A percentile compares a stretch with the other conserved stretches of the same genome.
phyloP scores from a whole-genome alignment of 2,888 invertebrate genomes.

The Parnassius glacialis region DNA sequence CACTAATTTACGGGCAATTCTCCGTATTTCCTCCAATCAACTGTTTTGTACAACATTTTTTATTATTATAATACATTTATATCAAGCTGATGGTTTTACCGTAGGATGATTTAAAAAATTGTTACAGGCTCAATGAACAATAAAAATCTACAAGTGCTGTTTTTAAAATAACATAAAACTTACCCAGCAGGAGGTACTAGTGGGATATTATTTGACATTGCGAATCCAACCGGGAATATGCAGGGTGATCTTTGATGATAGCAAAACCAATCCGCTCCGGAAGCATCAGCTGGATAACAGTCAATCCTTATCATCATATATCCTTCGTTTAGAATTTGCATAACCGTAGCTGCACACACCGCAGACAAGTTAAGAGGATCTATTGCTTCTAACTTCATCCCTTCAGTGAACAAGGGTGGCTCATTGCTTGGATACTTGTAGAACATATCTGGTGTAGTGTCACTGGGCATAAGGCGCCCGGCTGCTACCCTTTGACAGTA shows the following conservation, averaged over 20 bases:
- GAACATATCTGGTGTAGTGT: conserved; percentile 91
- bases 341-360: conserved; percentile 97
- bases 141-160: too few relatives aligned
- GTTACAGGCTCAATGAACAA: too few relatives aligned
- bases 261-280: conserved; percentile 97
- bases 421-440: conserved; percentile 81
- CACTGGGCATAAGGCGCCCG: conserved; percentile 86
- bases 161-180: conserved; percentile 32
- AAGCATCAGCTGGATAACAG: conserved; percentile 91
- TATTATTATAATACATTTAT: too few relatives aligned
- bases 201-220: conserved; percentile 89
- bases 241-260: conserved; percentile 97
- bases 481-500: conserved; percentile 88
- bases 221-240: conserved; percentile 97
- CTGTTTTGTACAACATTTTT: too few relatives aligned
- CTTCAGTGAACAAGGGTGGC: conserved; percentile 85
- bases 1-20: too few relatives aligned
- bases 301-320: conserved; percentile 98
- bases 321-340: conserved; percentile 94
- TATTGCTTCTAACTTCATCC: conserved; percentile 98
- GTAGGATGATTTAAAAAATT: too few relatives aligned
- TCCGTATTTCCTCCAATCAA: too few relatives aligned
- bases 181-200: conserved; percentile 91
- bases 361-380: conserved; percentile 97
- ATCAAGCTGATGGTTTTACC: too few relatives aligned